Evolutionary conservation across 2,888 invertebrate genomes (phyloP), one percentile per base, ranked within the genome.

Genomic region (Graphium colonna): DNA sequence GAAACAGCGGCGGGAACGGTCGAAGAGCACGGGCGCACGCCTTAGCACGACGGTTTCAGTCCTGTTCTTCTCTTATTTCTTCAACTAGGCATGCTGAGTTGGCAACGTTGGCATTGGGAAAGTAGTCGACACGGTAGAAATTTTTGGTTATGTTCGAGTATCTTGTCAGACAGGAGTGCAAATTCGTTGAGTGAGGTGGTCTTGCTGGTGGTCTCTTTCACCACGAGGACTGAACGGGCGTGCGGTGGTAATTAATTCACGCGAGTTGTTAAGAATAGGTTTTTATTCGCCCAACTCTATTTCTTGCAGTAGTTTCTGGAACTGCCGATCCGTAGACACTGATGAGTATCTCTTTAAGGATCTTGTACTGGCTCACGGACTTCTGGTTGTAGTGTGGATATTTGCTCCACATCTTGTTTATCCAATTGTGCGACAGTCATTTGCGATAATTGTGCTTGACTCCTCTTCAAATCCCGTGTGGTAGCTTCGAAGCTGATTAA

Each of bases 211-310:
- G 51, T 50, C 12, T 57, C 55, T 12, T 52, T 56, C 3, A 58
- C 48, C 1, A 46, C 52, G 9, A 59, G 43, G 0, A 60, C 52
- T 2, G 55, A 45, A 0, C 54, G 48, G 7, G 57, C 52, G 21
- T 55, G 40, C 1, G 53, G 21, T 17, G 61, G 61, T 12, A 63
- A 51, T 7, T 54, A 58, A 5, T 58, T 56, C 12, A 45, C 44
- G 62, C 64, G 62, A 56, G 61, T 53, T 0, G 60, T 17, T 3
- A 53, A 46, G 63, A 0, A 57, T 48, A 0, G 62, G 60, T 9
- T 52, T 60, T n/a, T 62, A 61, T 2, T 21, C 21, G 5, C 21
- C 21, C 3, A 21, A 5, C n/a, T 21, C 21, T 5, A 21, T 21
- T 21, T 21, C 21, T 21, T 21, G 21, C 21, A 21, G 5, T 21